Conservation (phyloP, 2,888 invertebrate species). For the Acronicta alni region DNA sequence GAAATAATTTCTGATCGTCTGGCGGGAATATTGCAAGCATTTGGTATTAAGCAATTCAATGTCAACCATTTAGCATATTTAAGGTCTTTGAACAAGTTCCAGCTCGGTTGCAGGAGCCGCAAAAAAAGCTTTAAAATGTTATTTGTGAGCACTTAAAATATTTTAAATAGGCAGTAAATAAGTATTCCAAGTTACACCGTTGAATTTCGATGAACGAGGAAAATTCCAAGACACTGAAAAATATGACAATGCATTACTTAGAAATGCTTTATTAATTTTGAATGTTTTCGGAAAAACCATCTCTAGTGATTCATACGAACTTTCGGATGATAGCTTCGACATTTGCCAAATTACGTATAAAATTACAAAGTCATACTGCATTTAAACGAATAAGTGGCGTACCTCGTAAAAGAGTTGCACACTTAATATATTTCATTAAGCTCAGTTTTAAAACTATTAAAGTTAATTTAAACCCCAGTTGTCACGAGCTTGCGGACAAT, state of each 20-base stretch:
- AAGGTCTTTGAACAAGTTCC: conserved; percentile 47
- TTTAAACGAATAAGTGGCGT: conserved; percentile 3
- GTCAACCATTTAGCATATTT: conserved; percentile 42
- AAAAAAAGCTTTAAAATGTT: conserved; percentile 31
- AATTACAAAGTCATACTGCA: background rate
- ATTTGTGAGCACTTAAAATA: conserved; percentile 29
- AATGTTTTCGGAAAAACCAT: background rate
- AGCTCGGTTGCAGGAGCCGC: conserved; percentile 12
- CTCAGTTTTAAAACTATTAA: conserved; percentile 40
- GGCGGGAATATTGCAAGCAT: conserved; percentile 16
- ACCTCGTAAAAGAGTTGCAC: conserved; percentile 15
- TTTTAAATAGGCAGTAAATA: conserved; percentile 18
- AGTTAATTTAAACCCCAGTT: conserved; percentile 47
- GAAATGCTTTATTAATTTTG: conserved; percentile 6
- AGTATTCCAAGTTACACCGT: conserved; percentile 6
- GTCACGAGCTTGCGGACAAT: conserved; percentile 46
- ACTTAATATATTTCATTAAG: conserved; percentile 25
- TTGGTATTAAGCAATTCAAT: conserved; percentile 48
- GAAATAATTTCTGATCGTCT: conserved; percentile 6
- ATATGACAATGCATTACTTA: conserved; percentile 4
- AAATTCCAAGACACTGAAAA: conserved; percentile 5
- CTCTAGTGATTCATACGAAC: background rate
- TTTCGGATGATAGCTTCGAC: conserved; percentile 5
- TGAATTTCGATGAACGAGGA: background rate
- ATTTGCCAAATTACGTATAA: conserved; percentile 5